Base-by-base conservation (phyloP, 2,888 invertebrate species). In the Hirtodrosophila confusa region DNA sequence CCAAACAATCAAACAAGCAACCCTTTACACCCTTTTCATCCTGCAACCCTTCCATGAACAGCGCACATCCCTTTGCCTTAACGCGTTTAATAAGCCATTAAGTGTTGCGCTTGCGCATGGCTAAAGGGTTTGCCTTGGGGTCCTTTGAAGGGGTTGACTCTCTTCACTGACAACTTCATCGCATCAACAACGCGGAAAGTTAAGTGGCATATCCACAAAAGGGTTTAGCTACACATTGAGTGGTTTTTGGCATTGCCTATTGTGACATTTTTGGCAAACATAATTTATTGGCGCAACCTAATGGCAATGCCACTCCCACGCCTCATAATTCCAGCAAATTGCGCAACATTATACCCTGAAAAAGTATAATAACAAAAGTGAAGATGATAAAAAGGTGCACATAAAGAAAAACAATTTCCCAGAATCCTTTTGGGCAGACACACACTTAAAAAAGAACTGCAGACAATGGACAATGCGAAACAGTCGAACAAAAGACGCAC, bases 41-140 rank as follows among this genome's bases (percentile, higher is more conserved):
- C 50, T 33, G 24, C 60, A 61, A 51, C 66, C 61, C 68, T 57
- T 57, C 11, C 12, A 10, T 17, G 7, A 10, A 17, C 37, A 36
- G 23, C 4, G 24, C 23, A 8, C 41, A 24, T 74, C 78, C 63
- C 49, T 69, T 37, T 51, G 31, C 50, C 47, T 6, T 45, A 40
- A 55, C 43, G 41, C 53, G 77, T 80, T 79, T 85, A 84, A 82
- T 87, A 85, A 79, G 64, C 75, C 79, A 85, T 84, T 84, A 87
- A 82, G 62, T 67, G 69, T 31, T 43, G 63, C 69, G 65, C 63
- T 43, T 49, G 64, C 60, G 70, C 71, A 39, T 33, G 31, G 54
- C 56, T 50, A 72, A 69, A 70, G 68, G 80, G 75, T 68, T 75
- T 55, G 24, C 12, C 23, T 31, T 3, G 17, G 39, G 37, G 54